Evolutionary conservation across 2,888 invertebrate genomes (phyloP).

Genomic region (Baronia brevicornis): DNA sequence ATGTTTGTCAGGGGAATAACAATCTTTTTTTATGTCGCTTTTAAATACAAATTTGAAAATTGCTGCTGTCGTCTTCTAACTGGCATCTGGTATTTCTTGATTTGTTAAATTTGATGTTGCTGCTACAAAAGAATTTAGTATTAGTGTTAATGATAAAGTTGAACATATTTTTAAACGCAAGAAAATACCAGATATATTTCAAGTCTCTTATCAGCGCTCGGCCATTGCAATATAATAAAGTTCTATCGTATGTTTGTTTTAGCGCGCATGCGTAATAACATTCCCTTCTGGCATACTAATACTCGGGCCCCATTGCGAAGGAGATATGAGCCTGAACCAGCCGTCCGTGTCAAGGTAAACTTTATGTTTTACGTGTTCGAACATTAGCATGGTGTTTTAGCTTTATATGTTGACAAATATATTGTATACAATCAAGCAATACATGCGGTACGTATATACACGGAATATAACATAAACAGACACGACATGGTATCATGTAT

Average conservation of each 20-base stretch:
- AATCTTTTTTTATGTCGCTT: conserved; percentile 47
- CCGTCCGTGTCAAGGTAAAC: conserved; percentile 55
- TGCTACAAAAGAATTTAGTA: too few species aligned
- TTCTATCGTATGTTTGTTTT: conserved; percentile 72
- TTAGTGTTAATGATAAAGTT: too few species aligned
- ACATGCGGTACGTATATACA: conserved; percentile 41
- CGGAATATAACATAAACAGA: conserved; percentile 20
- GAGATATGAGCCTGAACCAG: conserved; percentile 41
- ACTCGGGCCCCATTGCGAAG: conserved; percentile 56
- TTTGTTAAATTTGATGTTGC: conserved; percentile 6
- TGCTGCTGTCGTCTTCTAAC: conserved; percentile 34
- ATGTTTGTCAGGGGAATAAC: conserved; percentile 38
- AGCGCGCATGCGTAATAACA: conserved; percentile 76
- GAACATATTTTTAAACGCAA: not conserved
- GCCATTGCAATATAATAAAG: conserved; percentile 49
- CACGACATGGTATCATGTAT: conserved; percentile 11
- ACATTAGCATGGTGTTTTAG: conserved; percentile 28
- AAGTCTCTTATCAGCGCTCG: conserved; percentile 17
- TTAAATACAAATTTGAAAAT: conserved; percentile 29
- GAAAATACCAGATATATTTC: conserved; percentile 36
- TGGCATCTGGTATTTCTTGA: conserved; percentile 40
- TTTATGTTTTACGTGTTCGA: conserved; percentile 23
- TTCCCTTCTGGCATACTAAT: conserved; percentile 76
- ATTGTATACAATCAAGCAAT: not conserved
- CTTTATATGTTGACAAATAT: conserved; percentile 1